Base-by-base conservation (phyloP, 1,140 invertebrate genomes). In the Neoseiulus cucumeris region DNA sequence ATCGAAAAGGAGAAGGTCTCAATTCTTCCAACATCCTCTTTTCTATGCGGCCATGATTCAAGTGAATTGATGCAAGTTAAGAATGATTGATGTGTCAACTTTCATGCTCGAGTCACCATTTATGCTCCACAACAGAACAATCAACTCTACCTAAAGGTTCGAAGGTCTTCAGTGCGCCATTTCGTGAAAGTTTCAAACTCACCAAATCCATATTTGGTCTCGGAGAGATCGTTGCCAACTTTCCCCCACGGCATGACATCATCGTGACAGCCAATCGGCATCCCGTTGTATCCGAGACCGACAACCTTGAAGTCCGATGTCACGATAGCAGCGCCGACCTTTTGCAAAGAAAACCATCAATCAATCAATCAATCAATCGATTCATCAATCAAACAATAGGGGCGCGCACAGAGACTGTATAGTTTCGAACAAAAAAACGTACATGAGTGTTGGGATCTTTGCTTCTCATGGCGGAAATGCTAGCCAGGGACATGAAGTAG, bases 221-320 rank as follows among this genome's bases (percentile, higher is more conserved):
- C 79, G 64, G 87, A 74, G 39, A 74, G 70, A 72, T 81, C 73
- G 22, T 76, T 69, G 25, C 51, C 72, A 73, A 85, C 72, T 68
- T 78, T 89, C 1, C 74, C 75, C 93, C 93, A 98, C 0, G 92
- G 87, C 75, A 94, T 87, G 20, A 81, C 76, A 74, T 95, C 85
- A 76, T 97, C 92, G 75, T 76, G 76, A 72, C 91, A 96, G 17
- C 89, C 87, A 66, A 74, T 79, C 0, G 92, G 92, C 84, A 96
- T 89, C 18, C 92, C 93, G 81, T 98, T 97, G 71, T 98, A 98
- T 51, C 93, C 94, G 66, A 93, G 81, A 39, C 87, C 88, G 66
- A 97, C 85, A 70, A 98, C 88, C 75, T 83, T 85, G n/a, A 92
- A 90, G 0, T 90, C 83, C 42, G 81, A 71, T 73, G 93, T 88